Percentiles rank a stretch among this genome's conserved stretches.
Conservation (phyloP, 2,888 invertebrate genomes). For the Limenitis camilla region DNA sequence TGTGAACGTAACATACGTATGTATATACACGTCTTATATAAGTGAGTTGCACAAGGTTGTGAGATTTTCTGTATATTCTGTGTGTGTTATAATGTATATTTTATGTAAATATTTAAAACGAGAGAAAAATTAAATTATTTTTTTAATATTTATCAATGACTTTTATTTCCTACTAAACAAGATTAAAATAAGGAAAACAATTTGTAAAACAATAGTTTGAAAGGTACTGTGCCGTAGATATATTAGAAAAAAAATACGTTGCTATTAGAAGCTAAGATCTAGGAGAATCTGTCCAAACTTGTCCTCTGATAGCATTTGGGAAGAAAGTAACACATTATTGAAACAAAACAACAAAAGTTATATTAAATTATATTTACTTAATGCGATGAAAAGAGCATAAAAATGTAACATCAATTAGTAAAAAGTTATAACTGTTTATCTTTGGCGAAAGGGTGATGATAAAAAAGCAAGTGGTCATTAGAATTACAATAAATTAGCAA, state of each 20-base stretch:
- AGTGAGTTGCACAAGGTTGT: conserved; percentile 24
- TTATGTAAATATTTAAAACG: conserved; percentile 23
- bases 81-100: conserved; percentile 22
- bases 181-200: too few species aligned
- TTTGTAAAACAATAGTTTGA: too few species aligned
- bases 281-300: too few species aligned
- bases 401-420: too few species aligned
- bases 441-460: too few species aligned
- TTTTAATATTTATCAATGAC: conserved; percentile 11
- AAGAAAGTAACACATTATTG: too few species aligned
- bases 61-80: conserved; percentile 13
- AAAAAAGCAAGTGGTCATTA: background rate
- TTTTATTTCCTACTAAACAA: conserved; percentile 4
- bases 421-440: too few species aligned
- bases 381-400: too few species aligned
- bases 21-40: background rate
- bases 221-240: background rate
- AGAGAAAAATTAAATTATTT: conserved; percentile 30
- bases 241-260: background rate
- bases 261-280: too few species aligned
- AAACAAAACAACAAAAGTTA: too few species aligned
- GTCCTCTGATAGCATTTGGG: too few species aligned
- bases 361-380: too few species aligned
- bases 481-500: conserved; percentile 21
- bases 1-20: background rate